These are phyloP conservation scores for Teleopsis dalmanni DNA, from an alignment of 1,140 invertebrate genomes.

Conservation along the genomic window DNA sequence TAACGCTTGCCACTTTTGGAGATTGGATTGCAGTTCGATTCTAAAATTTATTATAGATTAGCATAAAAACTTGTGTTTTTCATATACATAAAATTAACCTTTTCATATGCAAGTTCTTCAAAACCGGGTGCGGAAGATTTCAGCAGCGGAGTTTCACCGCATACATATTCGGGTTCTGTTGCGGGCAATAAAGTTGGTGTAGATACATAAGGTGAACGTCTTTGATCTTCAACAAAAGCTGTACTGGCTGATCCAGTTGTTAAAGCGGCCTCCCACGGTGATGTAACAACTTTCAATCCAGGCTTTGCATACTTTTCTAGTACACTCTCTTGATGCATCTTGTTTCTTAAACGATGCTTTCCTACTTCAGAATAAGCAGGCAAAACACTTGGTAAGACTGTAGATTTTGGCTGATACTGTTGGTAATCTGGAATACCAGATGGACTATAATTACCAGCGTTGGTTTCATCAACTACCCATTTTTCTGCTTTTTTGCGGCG, in stretches of 20 bases:
- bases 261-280: constrained; percentile 67
- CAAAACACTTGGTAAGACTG: constrained; percentile 35
- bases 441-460: constrained; percentile 43
- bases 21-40: neutral
- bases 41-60: neutral
- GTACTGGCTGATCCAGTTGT: constrained; percentile 61
- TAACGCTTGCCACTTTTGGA: constrained; percentile 5
- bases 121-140: neutral
- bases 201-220: constrained; percentile 6
- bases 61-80: neutral
- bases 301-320: constrained; percentile 55
- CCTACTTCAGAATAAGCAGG: constrained; percentile 40
- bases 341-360: constrained; percentile 37
- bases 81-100: too few species aligned
- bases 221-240: constrained; percentile 53
- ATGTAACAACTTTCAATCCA: constrained; percentile 55
- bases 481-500: constrained; percentile 77
- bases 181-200: neutral
- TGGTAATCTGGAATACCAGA: constrained; percentile 38
- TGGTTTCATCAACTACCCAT: constrained; percentile 76
- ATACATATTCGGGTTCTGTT: constrained; percentile 12
- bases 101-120: neutral
- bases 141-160: neutral
- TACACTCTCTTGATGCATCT: constrained; percentile 35
- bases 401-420: constrained; percentile 33